Base-by-base conservation (phyloP, 2,888 invertebrate genomes). In the Ochropleura leucogaster region DNA sequence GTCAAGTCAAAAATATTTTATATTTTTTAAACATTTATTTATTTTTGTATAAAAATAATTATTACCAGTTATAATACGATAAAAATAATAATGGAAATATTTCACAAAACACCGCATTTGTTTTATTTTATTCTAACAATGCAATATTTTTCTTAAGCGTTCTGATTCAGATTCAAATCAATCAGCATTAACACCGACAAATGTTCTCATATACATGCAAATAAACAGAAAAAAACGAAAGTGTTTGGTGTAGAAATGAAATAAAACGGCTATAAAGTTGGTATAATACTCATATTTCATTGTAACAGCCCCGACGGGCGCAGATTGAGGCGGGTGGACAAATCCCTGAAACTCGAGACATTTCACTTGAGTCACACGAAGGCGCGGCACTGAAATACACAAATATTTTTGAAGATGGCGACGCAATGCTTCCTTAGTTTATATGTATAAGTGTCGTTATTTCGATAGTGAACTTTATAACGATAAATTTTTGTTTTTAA, bases 271-370 rank as follows among this genome's bases (percentile, higher is more conserved):
- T 86, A 90, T 92, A 92, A 92, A 90, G 87, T 91, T 86, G 84
- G 88, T 89, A 92, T 93, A 92, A 91, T 88, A 87, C 86, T 88
- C 85, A 90, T 92, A 92, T 91, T 91, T 92, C 91, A 89, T 83
- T 80, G 88, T 90, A 89, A 92, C 88, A 85, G 88, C 88, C 80
- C 89, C 90, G 76, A 59, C 77, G 84, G 79, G 84, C 74, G 69
- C 85, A 85, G 87, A 90, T 89, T 87, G 88, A 89, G 88, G 75
- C 79, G 81, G 76, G 82, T 87, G 87, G 90, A 91, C 91, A 89
- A 90, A 90, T 89, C 86, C 83, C 85, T 81, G 77, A 73, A 87
- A 84, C 84, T 86, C 75, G 78, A 85, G 84, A 83, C 84, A 80
- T 66, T 55, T 30, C 84, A 80, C 65, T 55, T 30, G 60, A 63